Evolutionary conservation across 2,888 invertebrate species (phyloP), one percentile per base, ranked within the genome.

Genomic region (Andrena flavipes): DNA sequence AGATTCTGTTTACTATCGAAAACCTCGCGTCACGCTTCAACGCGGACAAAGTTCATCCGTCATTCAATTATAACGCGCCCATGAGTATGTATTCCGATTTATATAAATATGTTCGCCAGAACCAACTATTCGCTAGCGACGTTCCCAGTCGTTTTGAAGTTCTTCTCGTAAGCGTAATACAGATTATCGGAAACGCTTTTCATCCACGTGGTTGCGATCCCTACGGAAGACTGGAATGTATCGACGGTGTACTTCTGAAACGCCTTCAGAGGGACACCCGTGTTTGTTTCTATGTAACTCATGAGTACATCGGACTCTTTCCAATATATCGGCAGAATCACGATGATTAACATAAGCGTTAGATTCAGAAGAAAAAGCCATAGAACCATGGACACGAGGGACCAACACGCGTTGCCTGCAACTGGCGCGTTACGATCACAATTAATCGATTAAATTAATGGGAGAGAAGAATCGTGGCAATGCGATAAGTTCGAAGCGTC

Each of bases 281-380:
- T 90, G 33, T 86, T 85, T 1, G 42, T 70, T 84, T 93, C 90
- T 30, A 91, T 62, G 59, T 91, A 91, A 35, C 84, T 82, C 10
- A 90, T 75, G 30, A 92, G 49, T 3, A 71, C 64, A 26, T 91
- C 88, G 1, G 91, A 88, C 35, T 87, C 79, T 59, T 88, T 78
- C 60, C 90, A 88, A 62, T 90, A 90, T 35, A 90, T 74, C 13
- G 92, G 91, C 2, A 92, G 86, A 42, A 91, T 67, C n/a, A 86
- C 68, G 26, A 91, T 54, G 29, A 81, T 42, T 51, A 88, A 48
- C 3, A 84, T 62, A 35, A 75, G 10, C 6, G 64, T 60, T 2
- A 91, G 49, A 16, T 87, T 23, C 33, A 82, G 63, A 30, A 91
- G 51, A 3, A 84, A 72, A 42, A 87, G 42, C 86, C 88, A 90